phyloP scores from a whole-genome alignment of 2,888 invertebrate species.

The Frankliniella intonsa region DNA sequence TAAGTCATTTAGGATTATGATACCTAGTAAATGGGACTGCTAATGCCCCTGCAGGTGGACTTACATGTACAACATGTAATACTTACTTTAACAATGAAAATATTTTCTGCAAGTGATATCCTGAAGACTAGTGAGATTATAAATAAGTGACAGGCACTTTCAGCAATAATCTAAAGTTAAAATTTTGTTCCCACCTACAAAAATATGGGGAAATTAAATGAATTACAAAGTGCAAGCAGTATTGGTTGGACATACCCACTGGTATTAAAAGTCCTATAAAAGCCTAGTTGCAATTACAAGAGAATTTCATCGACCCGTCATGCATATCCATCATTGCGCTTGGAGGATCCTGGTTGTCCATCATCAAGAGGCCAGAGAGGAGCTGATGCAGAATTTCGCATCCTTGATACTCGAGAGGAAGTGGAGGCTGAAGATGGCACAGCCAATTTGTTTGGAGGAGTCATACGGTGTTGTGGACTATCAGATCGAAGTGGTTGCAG shows the following conservation, averaged over 20 bases:
- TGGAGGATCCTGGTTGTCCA: slow-evolving; percentile 50
- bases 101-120: neutral
- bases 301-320: neutral
- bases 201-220: neutral
- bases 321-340: slow-evolving; percentile 36
- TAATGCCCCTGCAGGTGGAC: neutral
- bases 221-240: neutral
- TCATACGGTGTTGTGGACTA: neutral
- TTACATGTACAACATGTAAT: neutral
- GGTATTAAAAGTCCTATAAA: neutral
- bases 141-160: neutral
- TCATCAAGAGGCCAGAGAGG: slow-evolving; percentile 44
- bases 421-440: slow-evolving; percentile 39
- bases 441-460: slow-evolving; percentile 8
- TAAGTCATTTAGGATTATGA: neutral
- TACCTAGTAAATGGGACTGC: neutral
- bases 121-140: neutral
- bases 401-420: slow-evolving; percentile 47
- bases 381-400: slow-evolving; percentile 44
- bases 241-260: neutral
- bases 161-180: neutral
- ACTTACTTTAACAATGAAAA: neutral
- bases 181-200: neutral
- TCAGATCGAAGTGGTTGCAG: slow-evolving; percentile 44
- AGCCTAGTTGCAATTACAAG: neutral